Conservation (phyloP, 2,888 invertebrate species). For the Pyralis farinalis region DNA sequence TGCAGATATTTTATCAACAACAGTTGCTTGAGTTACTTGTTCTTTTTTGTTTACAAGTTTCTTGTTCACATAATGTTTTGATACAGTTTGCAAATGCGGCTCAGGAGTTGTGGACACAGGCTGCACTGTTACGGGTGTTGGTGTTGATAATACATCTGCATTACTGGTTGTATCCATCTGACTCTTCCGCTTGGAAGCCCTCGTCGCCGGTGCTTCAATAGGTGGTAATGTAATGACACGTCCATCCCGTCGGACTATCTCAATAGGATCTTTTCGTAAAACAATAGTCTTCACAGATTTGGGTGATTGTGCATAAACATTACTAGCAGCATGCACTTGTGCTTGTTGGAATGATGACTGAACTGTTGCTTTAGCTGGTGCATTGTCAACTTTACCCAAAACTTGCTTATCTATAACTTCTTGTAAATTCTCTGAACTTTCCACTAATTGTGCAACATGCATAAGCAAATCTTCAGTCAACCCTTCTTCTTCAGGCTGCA, state of each 20-base stretch:
- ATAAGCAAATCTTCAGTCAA: constrained; percentile 86
- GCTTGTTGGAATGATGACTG: constrained; percentile 35
- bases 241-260: constrained; percentile 88
- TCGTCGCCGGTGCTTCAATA: constrained; percentile 90
- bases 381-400: constrained; percentile 67
- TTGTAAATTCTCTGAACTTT: constrained; percentile 84
- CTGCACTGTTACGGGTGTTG: constrained; percentile 26
- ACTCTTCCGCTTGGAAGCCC: constrained; percentile 85
- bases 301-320: constrained; percentile 43
- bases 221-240: constrained; percentile 89
- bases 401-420: constrained; percentile 87
- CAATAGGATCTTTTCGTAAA: constrained; percentile 82
- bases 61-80: constrained; percentile 65
- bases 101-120: constrained; percentile 43
- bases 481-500: constrained; percentile 84
- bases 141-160: constrained; percentile 29
- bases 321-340: constrained; percentile 22
- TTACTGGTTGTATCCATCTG: constrained; percentile 48
- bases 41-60: constrained; percentile 53
- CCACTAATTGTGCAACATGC: constrained; percentile 87
- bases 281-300: constrained; percentile 47
- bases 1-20: constrained; percentile 60
- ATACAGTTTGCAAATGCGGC: constrained; percentile 42
- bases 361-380: constrained; percentile 33
- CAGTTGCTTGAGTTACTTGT: constrained; percentile 27